Conservation (phyloP, 2,797 vertebrate genomes). For the Acrocephalus scirpaceus region DNA sequence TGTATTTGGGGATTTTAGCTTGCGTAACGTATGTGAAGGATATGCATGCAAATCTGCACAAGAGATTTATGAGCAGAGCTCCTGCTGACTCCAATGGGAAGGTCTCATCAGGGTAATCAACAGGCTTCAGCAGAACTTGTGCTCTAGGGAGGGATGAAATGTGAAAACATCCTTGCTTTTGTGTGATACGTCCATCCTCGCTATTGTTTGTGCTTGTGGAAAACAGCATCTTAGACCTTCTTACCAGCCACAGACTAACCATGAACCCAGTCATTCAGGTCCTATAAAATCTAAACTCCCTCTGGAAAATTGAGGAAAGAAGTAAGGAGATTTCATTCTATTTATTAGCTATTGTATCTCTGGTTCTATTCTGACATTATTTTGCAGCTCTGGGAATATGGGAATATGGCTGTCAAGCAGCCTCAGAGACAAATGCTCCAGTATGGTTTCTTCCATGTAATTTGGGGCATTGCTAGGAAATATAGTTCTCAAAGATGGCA, state of each 20-base stretch:
- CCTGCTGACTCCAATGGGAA: background rate
- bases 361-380: background rate
- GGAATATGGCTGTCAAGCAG: background rate
- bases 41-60: background rate
- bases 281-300: background rate
- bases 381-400: background rate
- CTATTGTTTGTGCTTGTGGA: background rate
- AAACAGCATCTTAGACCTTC: background rate
- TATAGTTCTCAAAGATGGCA: background rate
- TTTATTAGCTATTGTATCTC: background rate
- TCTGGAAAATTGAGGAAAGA: background rate
- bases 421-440: background rate
- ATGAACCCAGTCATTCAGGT: background rate
- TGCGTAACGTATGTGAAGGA: background rate
- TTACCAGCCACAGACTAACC: background rate
- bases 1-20: conserved; percentile 23
- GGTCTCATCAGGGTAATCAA: background rate
- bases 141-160: background rate
- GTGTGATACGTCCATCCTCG: background rate
- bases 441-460: background rate
- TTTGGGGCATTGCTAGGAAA: background rate
- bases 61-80: conserved; percentile 15
- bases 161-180: background rate
- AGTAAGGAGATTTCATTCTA: background rate
- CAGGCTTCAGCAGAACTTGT: background rate